Percentiles rank a stretch among this genome's conserved stretches.
Evolutionary conservation across 2,113 vertebrate genomes (phyloP).

Genomic region (Gallinago jamesoni): DNA sequence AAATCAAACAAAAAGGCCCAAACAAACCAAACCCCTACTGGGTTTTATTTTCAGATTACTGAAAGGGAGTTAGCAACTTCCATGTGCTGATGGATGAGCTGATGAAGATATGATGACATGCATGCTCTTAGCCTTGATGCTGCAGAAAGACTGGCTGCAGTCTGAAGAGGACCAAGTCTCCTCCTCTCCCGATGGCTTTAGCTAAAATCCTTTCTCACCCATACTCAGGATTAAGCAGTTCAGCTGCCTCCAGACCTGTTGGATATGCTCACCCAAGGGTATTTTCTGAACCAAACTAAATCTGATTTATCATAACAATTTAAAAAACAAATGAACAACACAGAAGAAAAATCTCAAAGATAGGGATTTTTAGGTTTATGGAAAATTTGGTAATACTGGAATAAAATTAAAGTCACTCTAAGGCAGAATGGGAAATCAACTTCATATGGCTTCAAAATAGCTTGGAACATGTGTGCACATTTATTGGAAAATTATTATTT

Average conservation of each 20-base stretch:
- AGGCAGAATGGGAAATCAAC: background rate
- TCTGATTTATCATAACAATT: background rate
- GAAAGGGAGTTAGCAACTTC: background rate
- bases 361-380: background rate
- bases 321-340: too few species aligned
- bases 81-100: background rate
- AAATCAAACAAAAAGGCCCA: background rate
- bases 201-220: background rate
- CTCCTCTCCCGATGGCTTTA: background rate
- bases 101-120: background rate
- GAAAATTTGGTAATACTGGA: background rate
- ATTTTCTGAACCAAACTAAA: background rate
- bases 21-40: background rate
- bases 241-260: background rate
- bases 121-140: background rate
- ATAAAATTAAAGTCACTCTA: background rate
- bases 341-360: background rate
- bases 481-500: background rate
- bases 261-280: background rate
- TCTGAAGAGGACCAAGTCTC: background rate
- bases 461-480: accelerated
- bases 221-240: background rate
- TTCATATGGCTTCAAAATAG: background rate
- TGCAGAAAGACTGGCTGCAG: background rate
- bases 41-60: background rate